Percentiles rank a stretch among this genome's conserved stretches.
These are phyloP conservation scores for Microvelia longipes DNA, from an alignment of 1,140 invertebrate genomes.

Conservation along the genomic window DNA sequence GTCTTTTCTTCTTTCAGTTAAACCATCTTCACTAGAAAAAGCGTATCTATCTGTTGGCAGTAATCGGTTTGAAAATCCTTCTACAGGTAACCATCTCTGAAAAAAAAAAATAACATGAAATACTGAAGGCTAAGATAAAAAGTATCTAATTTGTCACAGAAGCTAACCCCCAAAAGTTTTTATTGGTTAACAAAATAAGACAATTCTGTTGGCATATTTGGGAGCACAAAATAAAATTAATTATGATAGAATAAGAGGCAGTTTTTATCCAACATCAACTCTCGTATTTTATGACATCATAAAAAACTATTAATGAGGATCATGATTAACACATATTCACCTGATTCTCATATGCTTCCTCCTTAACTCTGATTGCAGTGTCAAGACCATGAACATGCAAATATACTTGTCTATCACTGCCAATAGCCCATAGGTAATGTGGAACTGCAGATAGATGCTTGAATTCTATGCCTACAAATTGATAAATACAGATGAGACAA, in stretches of 20 bases:
- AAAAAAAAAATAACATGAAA: conserved; percentile 20
- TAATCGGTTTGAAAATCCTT: conserved; percentile 65
- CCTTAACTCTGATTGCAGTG: conserved; percentile 74
- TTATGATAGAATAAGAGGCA: too few species aligned
- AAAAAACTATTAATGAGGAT: too few species aligned
- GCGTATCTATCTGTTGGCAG: conserved; percentile 72
- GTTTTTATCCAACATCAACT: too few species aligned
- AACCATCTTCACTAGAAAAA: conserved; percentile 71
- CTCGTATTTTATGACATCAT: too few species aligned
- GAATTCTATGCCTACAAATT: conserved; percentile 52
- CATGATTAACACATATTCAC: too few species aligned
- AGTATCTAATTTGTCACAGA: not conserved
- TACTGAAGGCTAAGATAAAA: not conserved
- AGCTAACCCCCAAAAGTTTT: not conserved
- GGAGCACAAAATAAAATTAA: too few species aligned
- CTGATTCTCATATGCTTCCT: conserved; percentile 86
- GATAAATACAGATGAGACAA: too few species aligned
- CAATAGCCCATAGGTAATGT: conserved; percentile 78
- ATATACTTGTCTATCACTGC: conserved; percentile 80
- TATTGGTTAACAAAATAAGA: too few species aligned
- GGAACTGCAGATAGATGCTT: conserved; percentile 69
- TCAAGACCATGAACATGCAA: conserved; percentile 75
- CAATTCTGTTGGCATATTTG: too few species aligned
- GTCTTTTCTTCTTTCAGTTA: conserved; percentile 54
- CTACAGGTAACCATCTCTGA: conserved; percentile 73